Conservation (phyloP, 2,113 vertebrate genomes). For the Pygoscelis adeliae region DNA sequence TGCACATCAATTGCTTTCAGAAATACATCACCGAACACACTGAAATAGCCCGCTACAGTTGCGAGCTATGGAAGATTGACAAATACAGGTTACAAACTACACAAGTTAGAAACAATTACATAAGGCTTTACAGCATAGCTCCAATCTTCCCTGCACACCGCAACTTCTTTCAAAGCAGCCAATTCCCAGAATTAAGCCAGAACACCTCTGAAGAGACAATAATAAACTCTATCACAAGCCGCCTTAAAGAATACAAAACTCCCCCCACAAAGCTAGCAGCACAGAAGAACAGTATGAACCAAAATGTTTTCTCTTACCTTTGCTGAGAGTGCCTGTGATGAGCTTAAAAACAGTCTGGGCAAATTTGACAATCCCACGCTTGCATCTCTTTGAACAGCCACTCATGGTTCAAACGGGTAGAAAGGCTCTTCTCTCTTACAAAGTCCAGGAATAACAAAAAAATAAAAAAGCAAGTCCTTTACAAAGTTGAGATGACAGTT, state of each 20-base stretch:
- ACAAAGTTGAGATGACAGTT: not conserved
- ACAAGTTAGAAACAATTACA: slow-evolving; percentile 41
- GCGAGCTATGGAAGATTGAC: not conserved
- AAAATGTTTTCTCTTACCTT: slow-evolving; percentile 80
- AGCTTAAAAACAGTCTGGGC: slow-evolving; percentile 85
- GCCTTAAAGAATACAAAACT: not conserved
- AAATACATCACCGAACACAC: not conserved
- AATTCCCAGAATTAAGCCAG: not conserved
- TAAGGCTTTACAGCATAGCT: not conserved
- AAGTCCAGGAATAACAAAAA: not conserved
- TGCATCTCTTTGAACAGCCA: slow-evolving; percentile 87
- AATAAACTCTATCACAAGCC: not conserved
- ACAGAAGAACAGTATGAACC: not conserved
- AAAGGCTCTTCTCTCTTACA: not conserved
- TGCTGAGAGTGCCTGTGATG: slow-evolving; percentile 88
- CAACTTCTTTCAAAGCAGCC: not conserved
- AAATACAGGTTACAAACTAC: slow-evolving; percentile 18
- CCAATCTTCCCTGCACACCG: not conserved
- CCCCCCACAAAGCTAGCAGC: not conserved
- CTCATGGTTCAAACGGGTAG: slow-evolving; percentile 75
- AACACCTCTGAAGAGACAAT: not conserved
- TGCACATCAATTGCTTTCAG: not conserved
- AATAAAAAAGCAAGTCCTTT: not conserved
- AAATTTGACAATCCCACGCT: slow-evolving; percentile 89
- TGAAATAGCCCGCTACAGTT: not conserved